These are phyloP conservation scores for Poecile montanus DNA, from an alignment of 2,797 vertebrate genomes.

Conservation along the genomic window DNA sequence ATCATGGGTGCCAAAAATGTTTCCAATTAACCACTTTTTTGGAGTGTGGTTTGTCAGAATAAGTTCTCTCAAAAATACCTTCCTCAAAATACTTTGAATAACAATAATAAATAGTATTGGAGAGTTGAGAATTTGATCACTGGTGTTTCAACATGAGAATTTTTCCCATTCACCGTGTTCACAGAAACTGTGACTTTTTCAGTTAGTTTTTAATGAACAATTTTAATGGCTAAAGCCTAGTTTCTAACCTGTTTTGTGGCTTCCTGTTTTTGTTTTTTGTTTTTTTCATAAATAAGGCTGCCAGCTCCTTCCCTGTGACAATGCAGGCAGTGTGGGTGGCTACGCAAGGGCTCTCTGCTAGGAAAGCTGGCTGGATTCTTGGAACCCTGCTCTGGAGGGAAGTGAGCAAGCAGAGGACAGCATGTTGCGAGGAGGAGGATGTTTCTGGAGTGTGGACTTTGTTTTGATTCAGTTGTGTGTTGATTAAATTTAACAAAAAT, in stretches of 20 bases:
- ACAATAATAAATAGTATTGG: not conserved
- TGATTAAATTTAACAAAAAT: constrained; percentile 1
- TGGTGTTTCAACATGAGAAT: not conserved
- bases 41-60: not conserved
- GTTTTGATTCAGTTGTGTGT: not conserved
- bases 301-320: not conserved
- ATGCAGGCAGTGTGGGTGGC: not conserved
- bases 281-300: not conserved
- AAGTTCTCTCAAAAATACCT: not conserved
- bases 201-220: not conserved
- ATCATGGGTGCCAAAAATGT: not conserved
- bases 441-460: not conserved
- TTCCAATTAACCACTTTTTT: not conserved
- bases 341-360: not conserved
- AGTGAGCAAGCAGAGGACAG: not conserved
- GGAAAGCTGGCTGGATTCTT: not conserved
- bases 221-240: not conserved
- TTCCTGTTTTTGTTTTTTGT: not conserved
- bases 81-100: not conserved
- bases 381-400: not conserved
- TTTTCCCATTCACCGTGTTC: not conserved
- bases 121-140: not conserved
- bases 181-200: not conserved
- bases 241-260: not conserved
- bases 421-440: not conserved